Base-by-base conservation (phyloP, 2,888 invertebrate species). In the Nomada hirtipes region DNA sequence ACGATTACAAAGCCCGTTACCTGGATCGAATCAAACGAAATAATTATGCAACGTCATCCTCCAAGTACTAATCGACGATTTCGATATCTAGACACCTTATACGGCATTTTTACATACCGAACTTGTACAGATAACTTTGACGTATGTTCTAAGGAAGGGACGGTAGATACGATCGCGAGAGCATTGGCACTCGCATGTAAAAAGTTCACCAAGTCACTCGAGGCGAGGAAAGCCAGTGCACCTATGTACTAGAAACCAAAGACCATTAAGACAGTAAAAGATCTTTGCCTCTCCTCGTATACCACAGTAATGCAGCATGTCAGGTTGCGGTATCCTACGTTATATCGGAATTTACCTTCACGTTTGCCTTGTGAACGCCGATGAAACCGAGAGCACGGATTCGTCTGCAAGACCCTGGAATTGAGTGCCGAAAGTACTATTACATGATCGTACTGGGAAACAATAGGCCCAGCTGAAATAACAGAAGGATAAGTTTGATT, bases 221-320 rank as follows among this genome's bases (percentile, higher is more conserved):
- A 76, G 85, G 83, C 89, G 85, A 89, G 83, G 89, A 89, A 87
- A 89, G 88, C 83, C 73, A 29, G 65, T 69, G 83, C 70, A 60
- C 67, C 72, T 63, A 47, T 71, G 82, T 75, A 65, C 53, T 52
- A 81, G 82, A 67, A 82, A 68, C 74, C 50, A 55, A 63, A 55
- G 64, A 72, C 76, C 77, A 85, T 86, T 85, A 83, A 70, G 44
- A 83, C 72, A 18, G 60, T 55, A 65, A 77, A 71, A 20, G 76
- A 79, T 70, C 75, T 47, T 69, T 64, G 79, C 73, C 71, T 78
- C 76, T 68, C 53, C 60, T 67, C 59, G 53, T 44, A 57, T 68
- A 64, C 86, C 81, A 82, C 86, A 82, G 63, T 83, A 81, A 59
- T 79, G 71, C 63, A 67, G 59, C 64, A 18, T 64, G 74, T 64